These are phyloP conservation scores for Leguminivora glycinivorella DNA, from an alignment of 1,140 invertebrate species.

Conservation along the genomic window DNA sequence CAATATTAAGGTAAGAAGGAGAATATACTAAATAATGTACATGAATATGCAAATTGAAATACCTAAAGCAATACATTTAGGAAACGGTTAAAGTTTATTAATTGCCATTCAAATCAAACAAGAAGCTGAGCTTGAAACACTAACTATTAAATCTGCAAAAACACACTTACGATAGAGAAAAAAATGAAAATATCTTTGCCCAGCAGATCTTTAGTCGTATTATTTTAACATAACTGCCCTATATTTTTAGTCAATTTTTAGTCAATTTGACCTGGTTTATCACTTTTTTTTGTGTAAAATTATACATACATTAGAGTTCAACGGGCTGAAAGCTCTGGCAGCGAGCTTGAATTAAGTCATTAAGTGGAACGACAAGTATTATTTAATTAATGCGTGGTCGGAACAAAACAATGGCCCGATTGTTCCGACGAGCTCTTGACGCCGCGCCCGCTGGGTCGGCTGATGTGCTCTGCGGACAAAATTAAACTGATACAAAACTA, in stretches of 20 bases:
- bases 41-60: no score
- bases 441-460: slow-evolving; percentile 9
- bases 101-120: no score
- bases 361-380: slow-evolving; percentile 44
- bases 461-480: neutral
- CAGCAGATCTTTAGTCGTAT: no score
- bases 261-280: neutral
- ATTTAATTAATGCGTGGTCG: slow-evolving; percentile 52
- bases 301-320: slow-evolving; percentile 12
- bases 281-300: neutral
- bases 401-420: slow-evolving; percentile 49
- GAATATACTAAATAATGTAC: no score
- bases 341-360: slow-evolving; percentile 45
- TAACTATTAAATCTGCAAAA: no score
- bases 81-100: no score
- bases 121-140: no score
- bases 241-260: neutral
- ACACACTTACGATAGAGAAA: no score
- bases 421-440: slow-evolving; percentile 39
- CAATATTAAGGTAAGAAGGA: no score
- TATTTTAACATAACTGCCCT: neutral
- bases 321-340: slow-evolving; percentile 10
- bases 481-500: neutral
- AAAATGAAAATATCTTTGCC: no score
- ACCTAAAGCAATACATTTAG: no score